Evolutionary conservation across 2,113 vertebrate species (phyloP), one percentile per base, ranked within the genome.

Genomic region (Cololabis saira): DNA sequence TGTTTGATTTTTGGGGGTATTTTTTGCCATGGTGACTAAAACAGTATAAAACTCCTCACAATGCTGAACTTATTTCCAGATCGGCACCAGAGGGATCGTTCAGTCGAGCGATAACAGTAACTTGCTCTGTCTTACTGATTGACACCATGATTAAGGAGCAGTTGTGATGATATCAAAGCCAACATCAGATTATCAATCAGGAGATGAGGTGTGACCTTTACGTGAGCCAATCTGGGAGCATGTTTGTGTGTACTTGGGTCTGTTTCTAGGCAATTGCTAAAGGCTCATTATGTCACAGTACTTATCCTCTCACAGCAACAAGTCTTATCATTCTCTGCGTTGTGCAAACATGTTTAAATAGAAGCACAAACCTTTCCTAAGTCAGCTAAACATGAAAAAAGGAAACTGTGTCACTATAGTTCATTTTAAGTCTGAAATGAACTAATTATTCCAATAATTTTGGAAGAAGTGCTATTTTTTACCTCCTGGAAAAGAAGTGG

Each of bases 311-410:
- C 63, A 43, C 16, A 59, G 61, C 18, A 37, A 22, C 13, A 17
- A 37, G 45, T 52, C 61, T 70, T 67, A 57, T 84, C 53, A 22
- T 44, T 71, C 18, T 53, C 42, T 67, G 11, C 57, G 61, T 69
- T 83, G 64, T 84, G 73, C 73, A 79, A 83, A 72, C 61, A 43
- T 65, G 49, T 57, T 81, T 55, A 9, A 21, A 43, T 47, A n/a
- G 22, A 22, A 37, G 24, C 27, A 45, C 18, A 50, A 58, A 30
- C 37, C 47, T 24, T 41, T 58, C 13, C 4, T 42, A 55, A 3
- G 22, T 43, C 55, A 40, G 30, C 64, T 24, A 27, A 33, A 67
- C 14, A 12, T 11, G 10, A 67, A 41, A n/a, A 56, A 56, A 19
- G 24, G 24, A 27, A 27, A 27, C 24, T 27, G 33, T 37, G 33